Evolutionary conservation across 1,140 invertebrate species (phyloP).

Genomic region (Drosophila ambigua): DNA sequence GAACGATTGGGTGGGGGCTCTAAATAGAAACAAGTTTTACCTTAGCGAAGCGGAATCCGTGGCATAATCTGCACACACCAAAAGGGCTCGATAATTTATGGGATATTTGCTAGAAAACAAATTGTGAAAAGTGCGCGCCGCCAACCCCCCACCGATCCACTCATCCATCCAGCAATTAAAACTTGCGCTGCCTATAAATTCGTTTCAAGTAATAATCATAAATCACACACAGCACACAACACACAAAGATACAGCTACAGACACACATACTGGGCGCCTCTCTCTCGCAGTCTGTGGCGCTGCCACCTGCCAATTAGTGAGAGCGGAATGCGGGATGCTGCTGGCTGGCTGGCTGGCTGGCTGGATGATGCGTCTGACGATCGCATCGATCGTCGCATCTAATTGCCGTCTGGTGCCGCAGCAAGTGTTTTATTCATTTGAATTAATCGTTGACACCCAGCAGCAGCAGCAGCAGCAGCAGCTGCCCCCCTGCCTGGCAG

Average conservation of each 20-base stretch:
- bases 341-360: slow-evolving; percentile 13
- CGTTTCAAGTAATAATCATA: slow-evolving; percentile 60
- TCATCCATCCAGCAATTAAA: slow-evolving; percentile 52
- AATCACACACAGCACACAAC: slow-evolving; percentile 50
- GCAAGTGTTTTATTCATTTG: slow-evolving; percentile 61
- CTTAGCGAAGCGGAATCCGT: background rate
- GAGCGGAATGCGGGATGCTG: slow-evolving; percentile 16
- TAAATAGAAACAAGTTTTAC: too few species aligned
- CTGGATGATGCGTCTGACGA: slow-evolving; percentile 40
- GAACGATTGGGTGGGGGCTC: too few species aligned
- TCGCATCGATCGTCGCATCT: slow-evolving; percentile 42
- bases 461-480: background rate
- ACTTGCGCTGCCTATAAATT: slow-evolving; percentile 57
- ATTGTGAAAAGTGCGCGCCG: slow-evolving; percentile 50
- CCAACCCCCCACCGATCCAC: background rate
- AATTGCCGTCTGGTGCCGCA: slow-evolving; percentile 41
- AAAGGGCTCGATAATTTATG: slow-evolving; percentile 34
- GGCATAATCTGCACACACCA: background rate
- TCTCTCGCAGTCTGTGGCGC: background rate
- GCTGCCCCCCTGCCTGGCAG: background rate
- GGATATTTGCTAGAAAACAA: slow-evolving; percentile 63
- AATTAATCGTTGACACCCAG: slow-evolving; percentile 42
- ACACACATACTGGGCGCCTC: background rate
- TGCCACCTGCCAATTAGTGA: slow-evolving; percentile 54
- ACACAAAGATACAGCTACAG: slow-evolving; percentile 8